phyloP scores from a whole-genome alignment of 2,113 vertebrate species.

The Erpornis zantholeuca region DNA sequence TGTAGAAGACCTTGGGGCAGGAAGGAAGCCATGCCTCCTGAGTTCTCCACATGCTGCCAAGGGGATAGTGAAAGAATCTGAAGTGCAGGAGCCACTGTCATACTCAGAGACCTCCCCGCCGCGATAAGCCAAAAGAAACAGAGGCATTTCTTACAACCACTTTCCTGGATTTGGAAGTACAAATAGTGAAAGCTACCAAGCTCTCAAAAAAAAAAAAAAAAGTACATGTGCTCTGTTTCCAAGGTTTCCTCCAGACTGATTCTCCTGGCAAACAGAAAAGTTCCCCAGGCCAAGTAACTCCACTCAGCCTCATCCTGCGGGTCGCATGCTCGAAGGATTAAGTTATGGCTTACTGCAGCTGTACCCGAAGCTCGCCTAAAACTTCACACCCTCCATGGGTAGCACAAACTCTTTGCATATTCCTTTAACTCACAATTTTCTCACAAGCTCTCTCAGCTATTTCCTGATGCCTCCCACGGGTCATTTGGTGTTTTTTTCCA shows the following conservation, averaged over 20 bases:
- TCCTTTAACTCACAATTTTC: not conserved
- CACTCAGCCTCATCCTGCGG: not conserved
- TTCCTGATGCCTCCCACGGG: not conserved
- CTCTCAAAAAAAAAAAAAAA: not conserved
- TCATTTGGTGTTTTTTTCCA: not conserved
- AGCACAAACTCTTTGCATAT: not conserved
- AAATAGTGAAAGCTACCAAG: not conserved
- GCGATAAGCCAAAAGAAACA: not conserved
- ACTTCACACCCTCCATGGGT: not conserved
- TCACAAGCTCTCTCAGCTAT: not conserved
- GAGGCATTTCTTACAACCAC: not conserved
- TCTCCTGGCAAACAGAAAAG: not conserved
- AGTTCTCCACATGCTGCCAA: not conserved
- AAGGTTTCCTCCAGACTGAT: not conserved
- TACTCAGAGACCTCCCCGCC: not conserved
- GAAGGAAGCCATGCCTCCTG: not conserved
- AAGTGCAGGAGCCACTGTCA: not conserved
- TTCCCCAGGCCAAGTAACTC: constrained; percentile 1
- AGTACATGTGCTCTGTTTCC: not conserved
- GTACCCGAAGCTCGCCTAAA: accelerated
- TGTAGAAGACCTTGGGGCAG: not conserved
- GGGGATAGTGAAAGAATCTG: not conserved
- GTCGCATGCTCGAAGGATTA: not conserved
- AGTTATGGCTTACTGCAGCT: not conserved
- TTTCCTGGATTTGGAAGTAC: not conserved